These are phyloP conservation scores for Sorex fumeus DNA, from an alignment of 2,113 vertebrate genomes.

Conservation along the genomic window DNA sequence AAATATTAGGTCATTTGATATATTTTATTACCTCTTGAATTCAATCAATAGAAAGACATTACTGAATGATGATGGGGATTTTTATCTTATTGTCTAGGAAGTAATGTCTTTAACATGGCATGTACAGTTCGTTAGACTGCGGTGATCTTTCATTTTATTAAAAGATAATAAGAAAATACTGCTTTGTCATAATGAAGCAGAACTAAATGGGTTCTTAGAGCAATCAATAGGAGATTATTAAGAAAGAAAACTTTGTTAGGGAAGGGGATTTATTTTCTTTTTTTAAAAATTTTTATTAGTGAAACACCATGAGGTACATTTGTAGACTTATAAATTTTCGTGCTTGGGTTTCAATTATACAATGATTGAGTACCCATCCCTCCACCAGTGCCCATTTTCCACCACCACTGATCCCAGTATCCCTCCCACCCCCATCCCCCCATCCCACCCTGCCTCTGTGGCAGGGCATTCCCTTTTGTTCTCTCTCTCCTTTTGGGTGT, in stretches of 20 bases:
- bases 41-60: constrained; percentile 83
- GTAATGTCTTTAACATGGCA: constrained; percentile 71
- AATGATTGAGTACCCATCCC: too few relatives aligned
- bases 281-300: too few relatives aligned
- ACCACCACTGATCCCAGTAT: too few relatives aligned
- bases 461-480: too few relatives aligned
- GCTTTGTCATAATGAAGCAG: constrained; percentile 82
- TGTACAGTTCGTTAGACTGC: constrained; percentile 75
- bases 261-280: too few relatives aligned
- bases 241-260: constrained; percentile 84
- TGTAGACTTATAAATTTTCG: too few relatives aligned
- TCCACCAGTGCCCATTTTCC: too few relatives aligned
- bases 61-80: constrained; percentile 61
- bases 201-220: constrained; percentile 85
- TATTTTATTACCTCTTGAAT: constrained; percentile 81
- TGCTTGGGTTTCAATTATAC: too few relatives aligned
- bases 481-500: too few relatives aligned
- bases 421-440: too few relatives aligned
- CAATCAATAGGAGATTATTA: constrained; percentile 87
- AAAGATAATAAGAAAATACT: constrained; percentile 86
- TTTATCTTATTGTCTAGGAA: constrained; percentile 80
- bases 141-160: constrained; percentile 85
- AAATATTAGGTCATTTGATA: constrained; percentile 79
- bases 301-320: too few relatives aligned
- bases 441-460: too few relatives aligned